Conservation (phyloP, 2,888 invertebrate genomes). For the Sarcophaga subvicina region DNA sequence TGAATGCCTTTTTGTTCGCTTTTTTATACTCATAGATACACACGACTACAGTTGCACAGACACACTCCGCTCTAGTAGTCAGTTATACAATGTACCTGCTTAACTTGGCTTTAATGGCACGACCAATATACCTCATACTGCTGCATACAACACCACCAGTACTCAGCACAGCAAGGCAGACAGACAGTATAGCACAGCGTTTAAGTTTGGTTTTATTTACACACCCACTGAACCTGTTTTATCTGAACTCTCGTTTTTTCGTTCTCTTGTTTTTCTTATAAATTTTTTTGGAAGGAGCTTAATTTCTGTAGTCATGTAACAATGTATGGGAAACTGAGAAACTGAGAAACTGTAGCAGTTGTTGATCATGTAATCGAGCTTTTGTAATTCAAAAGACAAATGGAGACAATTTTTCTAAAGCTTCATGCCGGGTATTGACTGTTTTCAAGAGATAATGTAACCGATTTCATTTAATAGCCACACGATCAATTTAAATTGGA, state of each 20-base stretch:
- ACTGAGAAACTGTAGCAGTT: neutral
- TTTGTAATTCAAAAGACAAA: neutral
- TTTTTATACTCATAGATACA: constrained; percentile 13
- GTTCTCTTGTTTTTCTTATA: constrained; percentile 3
- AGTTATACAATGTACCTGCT: constrained; percentile 45
- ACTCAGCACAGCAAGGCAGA: neutral
- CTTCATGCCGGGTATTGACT: neutral
- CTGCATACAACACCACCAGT: neutral
- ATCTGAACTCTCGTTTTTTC: constrained; percentile 12
- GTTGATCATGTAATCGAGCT: neutral
- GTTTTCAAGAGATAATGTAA: too few relatives aligned
- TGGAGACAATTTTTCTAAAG: neutral
- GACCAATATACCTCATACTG: constrained; percentile 24
- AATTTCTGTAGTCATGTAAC: neutral
- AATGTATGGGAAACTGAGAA: neutral
- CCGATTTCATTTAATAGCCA: too few relatives aligned
- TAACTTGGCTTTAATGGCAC: constrained; percentile 51
- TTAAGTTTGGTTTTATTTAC: constrained; percentile 45
- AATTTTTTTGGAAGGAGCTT: neutral
- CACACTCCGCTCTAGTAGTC: constrained; percentile 10
- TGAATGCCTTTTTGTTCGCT: neutral
- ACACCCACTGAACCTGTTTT: constrained; percentile 64
- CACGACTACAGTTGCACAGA: too few relatives aligned
- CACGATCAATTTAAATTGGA: too few relatives aligned
- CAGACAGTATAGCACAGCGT: neutral